Conservation (phyloP, 2,113 vertebrate species). For the Prinia subflava region DNA sequence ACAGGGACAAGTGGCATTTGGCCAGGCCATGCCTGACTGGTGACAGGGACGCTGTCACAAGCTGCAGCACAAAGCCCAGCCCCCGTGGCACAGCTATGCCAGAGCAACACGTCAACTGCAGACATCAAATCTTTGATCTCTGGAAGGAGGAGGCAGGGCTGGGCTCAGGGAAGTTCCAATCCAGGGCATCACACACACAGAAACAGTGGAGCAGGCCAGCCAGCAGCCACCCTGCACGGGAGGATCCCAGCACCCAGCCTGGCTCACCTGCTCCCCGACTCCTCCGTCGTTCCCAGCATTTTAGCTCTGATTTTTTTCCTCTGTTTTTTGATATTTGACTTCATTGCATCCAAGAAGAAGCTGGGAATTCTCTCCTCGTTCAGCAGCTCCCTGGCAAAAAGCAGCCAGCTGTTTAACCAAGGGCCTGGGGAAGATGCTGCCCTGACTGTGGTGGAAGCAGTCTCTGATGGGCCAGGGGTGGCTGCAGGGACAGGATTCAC, state of each 20-base stretch:
- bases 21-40: neutral
- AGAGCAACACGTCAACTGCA: neutral
- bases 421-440: neutral
- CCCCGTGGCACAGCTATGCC: neutral
- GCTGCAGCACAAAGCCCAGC: neutral
- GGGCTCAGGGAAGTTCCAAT: neutral
- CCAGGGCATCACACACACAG: neutral
- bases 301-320: constrained; percentile 91
- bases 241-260: neutral
- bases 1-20: neutral
- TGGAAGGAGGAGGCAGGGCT: neutral
- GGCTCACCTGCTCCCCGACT: constrained; percentile 82
- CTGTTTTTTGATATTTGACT: constrained; percentile 84
- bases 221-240: neutral
- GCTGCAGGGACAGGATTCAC: constrained; percentile 62
- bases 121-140: neutral
- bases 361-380: constrained; percentile 84
- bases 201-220: neutral
- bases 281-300: constrained; percentile 87
- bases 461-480: neutral
- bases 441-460: neutral
- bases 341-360: constrained; percentile 85
- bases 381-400: constrained; percentile 85
- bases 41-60: neutral
- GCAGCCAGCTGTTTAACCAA: neutral